Conservation (phyloP, 1,140 invertebrate species). For the Cotesia chilonis region DNA sequence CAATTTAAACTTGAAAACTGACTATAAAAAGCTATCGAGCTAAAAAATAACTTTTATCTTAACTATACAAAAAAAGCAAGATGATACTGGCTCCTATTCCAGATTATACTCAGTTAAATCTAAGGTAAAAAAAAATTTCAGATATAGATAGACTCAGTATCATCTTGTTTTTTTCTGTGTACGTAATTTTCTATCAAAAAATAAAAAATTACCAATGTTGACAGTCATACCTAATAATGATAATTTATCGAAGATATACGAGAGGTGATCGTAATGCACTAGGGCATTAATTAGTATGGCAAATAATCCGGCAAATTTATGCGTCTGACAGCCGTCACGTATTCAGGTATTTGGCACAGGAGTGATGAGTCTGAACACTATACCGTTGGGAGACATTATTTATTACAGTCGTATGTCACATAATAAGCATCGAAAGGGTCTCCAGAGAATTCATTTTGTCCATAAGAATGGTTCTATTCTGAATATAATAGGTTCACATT, state of each 20-base stretch:
- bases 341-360: conserved; percentile 32
- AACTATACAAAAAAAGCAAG: too few species aligned
- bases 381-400: conserved; percentile 19
- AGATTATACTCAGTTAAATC: too few species aligned
- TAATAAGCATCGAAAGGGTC: background rate
- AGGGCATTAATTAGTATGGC: conserved; percentile 36
- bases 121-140: too few species aligned
- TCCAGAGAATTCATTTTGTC: background rate
- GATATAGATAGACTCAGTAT: too few species aligned
- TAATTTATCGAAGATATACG: conserved; percentile 30
- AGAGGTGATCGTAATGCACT: conserved; percentile 24
- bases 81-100: too few species aligned
- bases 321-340: conserved; percentile 40
- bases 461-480: background rate
- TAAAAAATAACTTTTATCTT: too few species aligned
- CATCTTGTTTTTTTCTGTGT: too few species aligned
- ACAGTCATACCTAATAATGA: conserved; percentile 8
- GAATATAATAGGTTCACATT: background rate
- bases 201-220: too few species aligned
- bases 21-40: too few species aligned
- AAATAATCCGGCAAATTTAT: conserved; percentile 40
- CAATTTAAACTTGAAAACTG: too few species aligned
- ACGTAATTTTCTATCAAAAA: too few species aligned
- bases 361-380: conserved; percentile 12
- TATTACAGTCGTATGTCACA: conserved; percentile 22